A percentile compares a stretch with the other conserved stretches of the same genome.
These are phyloP conservation scores for Selenia dentaria DNA, from an alignment of 2,888 invertebrate genomes.

Conservation along the genomic window DNA sequence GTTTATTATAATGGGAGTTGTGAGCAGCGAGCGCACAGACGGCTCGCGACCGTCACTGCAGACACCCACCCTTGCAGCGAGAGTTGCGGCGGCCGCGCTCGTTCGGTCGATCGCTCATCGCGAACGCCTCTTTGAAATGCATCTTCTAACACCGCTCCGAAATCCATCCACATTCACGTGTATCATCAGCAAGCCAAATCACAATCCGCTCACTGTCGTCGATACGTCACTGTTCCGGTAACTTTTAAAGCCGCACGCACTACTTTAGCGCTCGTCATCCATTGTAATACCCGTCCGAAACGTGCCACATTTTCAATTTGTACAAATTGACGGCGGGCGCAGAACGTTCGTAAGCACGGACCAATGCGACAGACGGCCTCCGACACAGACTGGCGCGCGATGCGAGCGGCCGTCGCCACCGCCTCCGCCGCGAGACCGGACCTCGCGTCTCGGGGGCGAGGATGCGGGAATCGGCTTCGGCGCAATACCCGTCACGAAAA, in stretches of 20 bases:
- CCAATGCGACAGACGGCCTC: constrained; percentile 79
- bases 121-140: constrained; percentile 84
- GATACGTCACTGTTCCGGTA: constrained; percentile 58
- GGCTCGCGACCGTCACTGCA: constrained; percentile 51
- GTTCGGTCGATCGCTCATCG: constrained; percentile 83
- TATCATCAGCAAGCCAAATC: constrained; percentile 75
- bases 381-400: constrained; percentile 80
- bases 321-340: constrained; percentile 60
- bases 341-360: constrained; percentile 71
- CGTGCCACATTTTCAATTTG: constrained; percentile 73
- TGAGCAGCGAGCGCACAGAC: constrained; percentile 49
- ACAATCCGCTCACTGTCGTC: constrained; percentile 75
- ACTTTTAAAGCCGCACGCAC: constrained; percentile 40
- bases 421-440: constrained; percentile 81
- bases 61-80: constrained; percentile 82
- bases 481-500: constrained; percentile 85
- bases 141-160: constrained; percentile 78
- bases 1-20: constrained; percentile 44
- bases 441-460: constrained; percentile 83
- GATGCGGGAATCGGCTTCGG: constrained; percentile 84
- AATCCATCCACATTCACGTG: constrained; percentile 80
- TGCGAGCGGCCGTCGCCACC: constrained; percentile 80
- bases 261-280: constrained; percentile 51
- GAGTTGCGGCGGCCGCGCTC: constrained; percentile 83
- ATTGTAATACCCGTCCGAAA: constrained; percentile 59